A percentile compares a stretch with the other conserved stretches of the same genome.
These are phyloP conservation scores for Felis chaus DNA, from an alignment of 2,113 vertebrate species.

Conservation along the genomic window DNA sequence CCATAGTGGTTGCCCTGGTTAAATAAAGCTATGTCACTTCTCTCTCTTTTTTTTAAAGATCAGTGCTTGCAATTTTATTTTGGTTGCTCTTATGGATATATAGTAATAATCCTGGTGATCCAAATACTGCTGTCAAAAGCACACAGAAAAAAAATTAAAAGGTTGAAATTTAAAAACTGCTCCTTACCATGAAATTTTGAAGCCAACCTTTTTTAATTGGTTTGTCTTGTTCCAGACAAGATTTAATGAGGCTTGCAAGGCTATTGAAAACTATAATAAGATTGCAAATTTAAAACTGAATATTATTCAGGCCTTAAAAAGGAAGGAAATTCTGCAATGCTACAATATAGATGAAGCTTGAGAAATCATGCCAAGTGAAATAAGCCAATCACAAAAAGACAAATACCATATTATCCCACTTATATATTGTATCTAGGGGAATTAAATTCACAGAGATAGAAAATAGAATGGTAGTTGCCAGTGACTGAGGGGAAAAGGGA, in stretches of 20 bases:
- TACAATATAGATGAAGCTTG: neutral
- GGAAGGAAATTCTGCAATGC: neutral
- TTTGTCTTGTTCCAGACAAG: neutral
- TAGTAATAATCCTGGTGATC: neutral
- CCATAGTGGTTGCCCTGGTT: neutral
- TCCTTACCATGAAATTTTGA: neutral
- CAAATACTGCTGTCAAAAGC: neutral
- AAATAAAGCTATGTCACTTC: neutral
- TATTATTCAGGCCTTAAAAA: neutral
- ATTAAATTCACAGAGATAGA: neutral
- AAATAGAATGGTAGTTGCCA: neutral
- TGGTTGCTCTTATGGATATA: neutral
- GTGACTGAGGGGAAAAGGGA: neutral
- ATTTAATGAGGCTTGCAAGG: neutral
- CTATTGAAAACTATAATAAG: neutral
- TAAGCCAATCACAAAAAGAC: neutral
- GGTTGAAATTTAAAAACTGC: neutral
- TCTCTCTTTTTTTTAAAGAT: neutral
- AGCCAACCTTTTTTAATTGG: neutral
- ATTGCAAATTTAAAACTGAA: neutral
- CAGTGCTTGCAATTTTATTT: neutral
- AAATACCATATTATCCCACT: neutral
- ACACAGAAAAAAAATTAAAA: neutral
- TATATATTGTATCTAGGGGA: neutral
- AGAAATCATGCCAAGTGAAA: neutral